These are phyloP conservation scores for cat (Felis catus) DNA, from an alignment of 2,113 vertebrate species.

Conservation along the genomic window DNA sequence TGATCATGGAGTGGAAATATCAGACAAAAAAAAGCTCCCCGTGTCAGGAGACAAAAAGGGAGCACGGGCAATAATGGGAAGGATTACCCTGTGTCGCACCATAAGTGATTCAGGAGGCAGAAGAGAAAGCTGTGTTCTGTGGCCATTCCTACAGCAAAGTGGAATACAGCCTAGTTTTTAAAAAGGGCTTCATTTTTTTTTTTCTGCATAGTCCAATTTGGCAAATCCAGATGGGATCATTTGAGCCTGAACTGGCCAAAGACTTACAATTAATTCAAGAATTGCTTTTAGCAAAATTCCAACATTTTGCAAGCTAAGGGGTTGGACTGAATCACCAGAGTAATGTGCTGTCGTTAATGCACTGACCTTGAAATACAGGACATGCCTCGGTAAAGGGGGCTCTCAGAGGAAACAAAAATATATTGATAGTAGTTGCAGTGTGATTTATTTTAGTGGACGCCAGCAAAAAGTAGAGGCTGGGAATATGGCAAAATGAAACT, in stretches of 20 bases:
- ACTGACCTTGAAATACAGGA: conserved; percentile 68
- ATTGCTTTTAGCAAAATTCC: conserved; percentile 59
- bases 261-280: conserved; percentile 63
- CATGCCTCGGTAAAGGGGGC: not conserved
- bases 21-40: not conserved
- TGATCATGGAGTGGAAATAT: not conserved
- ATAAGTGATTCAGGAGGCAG: not conserved
- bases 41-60: not conserved
- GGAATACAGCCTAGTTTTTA: not conserved
- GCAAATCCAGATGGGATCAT: conserved; percentile 8
- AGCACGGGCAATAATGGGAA: not conserved
- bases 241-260: conserved; percentile 47
- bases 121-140: not conserved
- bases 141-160: not conserved
- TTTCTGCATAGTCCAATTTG: not conserved
- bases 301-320: conserved; percentile 50
- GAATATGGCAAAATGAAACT: not conserved
- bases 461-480: not conserved
- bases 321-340: not conserved
- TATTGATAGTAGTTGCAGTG: conserved; percentile 47
- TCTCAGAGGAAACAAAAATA: conserved; percentile 24
- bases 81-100: not conserved
- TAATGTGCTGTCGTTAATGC: conserved; percentile 41
- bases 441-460: conserved; percentile 61
- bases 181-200: not conserved